Evolutionary conservation across 2,113 vertebrate genomes (phyloP).

Genomic region (Helogale parvula): DNA sequence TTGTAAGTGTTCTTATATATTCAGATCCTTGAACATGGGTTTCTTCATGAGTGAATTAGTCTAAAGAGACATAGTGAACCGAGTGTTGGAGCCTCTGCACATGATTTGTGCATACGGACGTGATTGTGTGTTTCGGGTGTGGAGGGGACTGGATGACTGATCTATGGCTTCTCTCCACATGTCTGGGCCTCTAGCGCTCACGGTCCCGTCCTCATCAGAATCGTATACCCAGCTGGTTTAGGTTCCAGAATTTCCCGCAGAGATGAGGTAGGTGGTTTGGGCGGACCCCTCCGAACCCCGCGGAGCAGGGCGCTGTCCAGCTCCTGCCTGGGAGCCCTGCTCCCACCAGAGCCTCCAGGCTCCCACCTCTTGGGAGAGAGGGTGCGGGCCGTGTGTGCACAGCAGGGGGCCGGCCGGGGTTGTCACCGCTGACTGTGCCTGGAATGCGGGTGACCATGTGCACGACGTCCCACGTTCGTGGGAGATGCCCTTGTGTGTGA

Average conservation of each 20-base stretch:
- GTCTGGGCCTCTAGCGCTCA: background rate
- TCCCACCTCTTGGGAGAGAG: background rate
- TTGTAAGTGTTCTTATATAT: too few species aligned
- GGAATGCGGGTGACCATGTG: background rate
- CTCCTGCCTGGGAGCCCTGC: background rate
- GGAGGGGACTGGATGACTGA: background rate
- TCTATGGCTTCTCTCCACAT: background rate
- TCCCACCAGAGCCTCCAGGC: background rate
- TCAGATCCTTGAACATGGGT: too few species aligned
- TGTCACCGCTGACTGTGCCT: background rate
- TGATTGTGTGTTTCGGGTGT: background rate
- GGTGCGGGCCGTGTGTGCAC: background rate
- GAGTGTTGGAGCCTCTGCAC: background rate
- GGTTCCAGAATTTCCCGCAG: background rate
- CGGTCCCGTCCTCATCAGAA: background rate
- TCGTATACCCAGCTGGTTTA: background rate
- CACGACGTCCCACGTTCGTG: background rate
- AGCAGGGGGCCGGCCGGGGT: background rate
- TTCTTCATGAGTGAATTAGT: too few species aligned
- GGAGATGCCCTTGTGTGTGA: background rate
- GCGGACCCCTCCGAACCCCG: background rate
- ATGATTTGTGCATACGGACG: background rate
- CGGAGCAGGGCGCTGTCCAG: background rate
- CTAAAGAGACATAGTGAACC: background rate
- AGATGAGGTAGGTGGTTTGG: background rate